Evolutionary conservation across 2,797 vertebrate species (phyloP), one percentile per base, ranked within the genome.

Genomic region (Antennarius maculatus): DNA sequence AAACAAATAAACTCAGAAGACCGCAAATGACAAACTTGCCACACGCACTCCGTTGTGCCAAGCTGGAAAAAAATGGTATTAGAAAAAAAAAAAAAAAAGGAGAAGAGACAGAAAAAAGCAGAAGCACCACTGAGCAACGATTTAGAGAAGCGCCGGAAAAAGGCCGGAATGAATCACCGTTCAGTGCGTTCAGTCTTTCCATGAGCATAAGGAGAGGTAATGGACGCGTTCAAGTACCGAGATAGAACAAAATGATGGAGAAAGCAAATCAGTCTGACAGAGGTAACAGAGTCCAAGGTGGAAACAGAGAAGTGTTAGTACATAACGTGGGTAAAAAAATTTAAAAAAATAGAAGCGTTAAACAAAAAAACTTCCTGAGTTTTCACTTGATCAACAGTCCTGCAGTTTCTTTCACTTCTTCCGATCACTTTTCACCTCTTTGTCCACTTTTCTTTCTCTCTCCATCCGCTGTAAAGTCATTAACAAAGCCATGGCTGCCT

Each of bases 101-200:
- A 6, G 42, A 43, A 43, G 42, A 43, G 14, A 15, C 13, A 4
- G 4, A 42, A 69, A 85, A 90, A 91, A 90, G 83, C 76, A 86
- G 89, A 89, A 91, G 83, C 79, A 74, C 63, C 52, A 73, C 56
- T 58, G 27, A 84, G 78, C 80, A 72, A 82, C 76, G 61, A 82
- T 82, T 71, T 74, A 71, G 54, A 75, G 76, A 84, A 79, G 78
- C 82, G 72, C 85, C 86, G 74, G 81, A 86, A 54, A 88, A 86
- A 34, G 86, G 75, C 78, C 77, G 52, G 68, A 81, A 84, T 89
- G 81, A 91, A 87, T 89, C 87, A 90, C 79, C 56, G 42, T 77
- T 77, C 59, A 61, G 77, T 62, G 70, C 51, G 54, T 87, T 83
- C 77, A 88, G 67, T 88, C 78, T 90, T 88, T 90, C 90, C 90